phyloP scores from a whole-genome alignment of 2,113 vertebrate species.

The Burhinus bistriatus region DNA sequence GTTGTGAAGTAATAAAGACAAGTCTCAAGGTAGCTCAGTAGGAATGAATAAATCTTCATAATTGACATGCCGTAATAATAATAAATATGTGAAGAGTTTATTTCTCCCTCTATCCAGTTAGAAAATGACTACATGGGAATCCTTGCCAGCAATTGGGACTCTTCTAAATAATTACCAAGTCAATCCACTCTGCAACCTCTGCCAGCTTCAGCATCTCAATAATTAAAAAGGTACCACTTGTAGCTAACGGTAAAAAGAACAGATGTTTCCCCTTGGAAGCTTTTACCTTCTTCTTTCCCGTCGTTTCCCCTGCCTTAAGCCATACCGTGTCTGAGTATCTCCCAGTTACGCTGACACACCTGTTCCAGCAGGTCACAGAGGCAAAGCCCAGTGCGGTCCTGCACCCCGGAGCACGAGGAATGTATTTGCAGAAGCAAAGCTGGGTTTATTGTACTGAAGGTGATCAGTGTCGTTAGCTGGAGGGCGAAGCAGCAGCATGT shows the following conservation, averaged over 20 bases:
- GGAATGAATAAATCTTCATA: constrained; percentile 45
- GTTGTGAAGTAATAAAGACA: constrained; percentile 25
- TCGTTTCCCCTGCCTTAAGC: neutral
- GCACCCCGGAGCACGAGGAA: fast-evolving
- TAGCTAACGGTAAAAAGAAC: neutral
- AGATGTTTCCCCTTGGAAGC: neutral
- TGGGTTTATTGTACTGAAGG: neutral
- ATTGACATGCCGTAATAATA: constrained; percentile 38
- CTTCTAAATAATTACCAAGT: constrained; percentile 36
- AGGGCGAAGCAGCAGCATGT: neutral
- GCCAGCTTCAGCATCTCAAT: constrained; percentile 37
- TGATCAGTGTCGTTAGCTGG: neutral
- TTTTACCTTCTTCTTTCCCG: neutral
- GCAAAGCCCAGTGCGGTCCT: neutral
- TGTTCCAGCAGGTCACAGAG: neutral
- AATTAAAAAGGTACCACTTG: constrained; percentile 42
- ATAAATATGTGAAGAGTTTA: constrained; percentile 47
- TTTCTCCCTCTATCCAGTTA: constrained; percentile 42
- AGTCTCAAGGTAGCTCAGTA: neutral
- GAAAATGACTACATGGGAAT: constrained; percentile 16
- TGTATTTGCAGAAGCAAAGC: neutral
- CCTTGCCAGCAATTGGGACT: neutral
- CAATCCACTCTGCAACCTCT: neutral
- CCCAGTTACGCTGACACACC: neutral
- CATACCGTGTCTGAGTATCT: neutral